A percentile compares a stretch with the other conserved stretches of the same genome.
phyloP scores from a whole-genome alignment of 2,888 invertebrate genomes.

The Hirtodrosophila trivittata region DNA sequence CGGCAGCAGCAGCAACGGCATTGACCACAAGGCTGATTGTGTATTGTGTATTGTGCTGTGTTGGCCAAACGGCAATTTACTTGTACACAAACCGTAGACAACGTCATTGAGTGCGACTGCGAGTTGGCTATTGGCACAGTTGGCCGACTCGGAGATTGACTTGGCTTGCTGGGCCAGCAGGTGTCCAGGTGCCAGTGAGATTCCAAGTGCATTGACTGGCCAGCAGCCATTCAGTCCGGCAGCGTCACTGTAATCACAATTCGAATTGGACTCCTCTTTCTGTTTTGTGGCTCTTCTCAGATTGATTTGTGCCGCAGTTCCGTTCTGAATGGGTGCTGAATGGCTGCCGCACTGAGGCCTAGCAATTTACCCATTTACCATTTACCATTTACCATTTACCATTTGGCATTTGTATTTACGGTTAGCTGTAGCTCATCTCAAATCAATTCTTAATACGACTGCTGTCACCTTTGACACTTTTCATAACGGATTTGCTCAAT shows the following conservation, averaged over 20 bases:
- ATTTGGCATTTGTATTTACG: conserved; percentile 56
- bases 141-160: conserved; percentile 44
- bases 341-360: conserved; percentile 1
- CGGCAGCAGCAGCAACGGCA: conserved; percentile 56
- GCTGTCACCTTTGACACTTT: conserved; percentile 75
- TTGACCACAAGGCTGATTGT: conserved; percentile 73
- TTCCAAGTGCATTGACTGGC: conserved; percentile 73
- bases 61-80: conserved; percentile 74
- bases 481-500: conserved; percentile 56
- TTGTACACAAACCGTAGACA: conserved; percentile 56
- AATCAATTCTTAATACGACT: conserved; percentile 71
- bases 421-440: conserved; percentile 63
- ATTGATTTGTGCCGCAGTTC: conserved; percentile 72
- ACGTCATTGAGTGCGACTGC: conserved; percentile 22
- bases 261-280: conserved; percentile 40
- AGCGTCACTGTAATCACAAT: conserved; percentile 50
- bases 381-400: conserved; percentile 22
- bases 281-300: conserved; percentile 27
- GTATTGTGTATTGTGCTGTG: conserved; percentile 11
- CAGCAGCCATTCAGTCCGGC: too few species aligned
- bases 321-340: conserved; percentile 45
- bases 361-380: conserved; percentile 42
- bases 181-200: conserved; percentile 39
- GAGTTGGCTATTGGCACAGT: conserved; percentile 13
- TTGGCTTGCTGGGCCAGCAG: conserved; percentile 57